Percentiles rank a stretch among this genome's conserved stretches.
Evolutionary conservation across 1,140 invertebrate genomes (phyloP).

Genomic region (Trichonephila inaurata): DNA sequence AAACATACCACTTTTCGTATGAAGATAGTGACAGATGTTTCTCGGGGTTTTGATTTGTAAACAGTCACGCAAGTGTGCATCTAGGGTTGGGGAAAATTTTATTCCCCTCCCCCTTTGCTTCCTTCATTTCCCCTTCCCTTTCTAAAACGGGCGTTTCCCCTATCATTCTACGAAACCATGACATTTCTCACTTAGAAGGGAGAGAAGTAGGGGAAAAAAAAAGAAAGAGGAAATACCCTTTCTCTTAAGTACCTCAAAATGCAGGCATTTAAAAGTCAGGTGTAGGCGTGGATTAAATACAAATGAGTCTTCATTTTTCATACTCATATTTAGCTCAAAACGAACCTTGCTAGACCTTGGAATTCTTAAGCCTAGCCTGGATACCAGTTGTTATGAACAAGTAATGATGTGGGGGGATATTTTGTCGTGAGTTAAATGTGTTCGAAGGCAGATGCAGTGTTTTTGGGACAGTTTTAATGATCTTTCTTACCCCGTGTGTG

Average conservation of each 20-base stretch:
- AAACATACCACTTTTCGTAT: neutral
- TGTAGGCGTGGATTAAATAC: slow-evolving; percentile 42
- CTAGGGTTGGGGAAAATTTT: neutral
- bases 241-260: slow-evolving; percentile 9
- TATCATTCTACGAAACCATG: slow-evolving; percentile 44
- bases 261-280: slow-evolving; percentile 43
- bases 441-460: neutral
- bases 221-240: neutral
- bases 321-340: neutral
- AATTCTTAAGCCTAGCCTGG: neutral
- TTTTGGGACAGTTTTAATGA: neutral
- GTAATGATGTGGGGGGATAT: neutral
- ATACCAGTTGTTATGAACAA: neutral
- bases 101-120: neutral
- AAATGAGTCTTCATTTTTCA: slow-evolving; percentile 47
- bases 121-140: neutral
- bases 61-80: slow-evolving; percentile 1
- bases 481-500: neutral
- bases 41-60: slow-evolving; percentile 37
- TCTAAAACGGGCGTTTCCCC: slow-evolving; percentile 10
- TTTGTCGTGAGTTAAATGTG: neutral
- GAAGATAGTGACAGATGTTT: neutral
- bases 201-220: neutral
- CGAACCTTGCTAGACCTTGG: no score
- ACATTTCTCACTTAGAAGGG: slow-evolving; percentile 19